phyloP scores from a whole-genome alignment of 2,113 vertebrate genomes.

The Callocephalon fimbriatum region DNA sequence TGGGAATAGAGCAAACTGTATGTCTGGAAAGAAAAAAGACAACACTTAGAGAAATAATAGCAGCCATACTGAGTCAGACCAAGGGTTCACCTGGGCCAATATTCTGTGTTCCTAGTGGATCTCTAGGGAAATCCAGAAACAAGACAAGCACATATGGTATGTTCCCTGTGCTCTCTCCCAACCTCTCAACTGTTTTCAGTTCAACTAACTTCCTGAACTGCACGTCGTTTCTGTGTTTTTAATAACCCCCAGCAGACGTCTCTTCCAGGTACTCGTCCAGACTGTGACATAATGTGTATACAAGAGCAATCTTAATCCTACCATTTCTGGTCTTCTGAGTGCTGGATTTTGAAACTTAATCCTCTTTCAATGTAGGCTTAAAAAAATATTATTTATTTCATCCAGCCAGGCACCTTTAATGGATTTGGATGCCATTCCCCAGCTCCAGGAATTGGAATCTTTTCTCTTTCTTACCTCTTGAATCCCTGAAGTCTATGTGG shows the following conservation, averaged over 20 bases:
- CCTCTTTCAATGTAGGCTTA: not conserved
- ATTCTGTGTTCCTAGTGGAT: not conserved
- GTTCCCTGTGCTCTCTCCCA: not conserved
- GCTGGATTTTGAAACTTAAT: not conserved
- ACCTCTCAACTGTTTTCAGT: not conserved
- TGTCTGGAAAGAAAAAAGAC: not conserved
- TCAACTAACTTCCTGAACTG: not conserved
- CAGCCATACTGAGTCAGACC: not conserved
- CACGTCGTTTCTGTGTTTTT: not conserved
- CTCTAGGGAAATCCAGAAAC: not conserved
- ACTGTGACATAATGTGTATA: not conserved
- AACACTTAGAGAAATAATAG: not conserved
- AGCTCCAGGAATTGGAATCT: not conserved
- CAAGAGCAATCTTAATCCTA: not conserved
- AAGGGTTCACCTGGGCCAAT: not conserved
- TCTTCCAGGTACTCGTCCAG: not conserved
- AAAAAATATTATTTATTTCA: not conserved
- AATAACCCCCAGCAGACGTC: not conserved
- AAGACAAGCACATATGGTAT: not conserved
- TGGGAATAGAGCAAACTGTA: not conserved
- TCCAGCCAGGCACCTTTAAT: not conserved
- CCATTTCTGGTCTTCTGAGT: not conserved
- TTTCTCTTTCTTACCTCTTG: constrained; percentile 82
- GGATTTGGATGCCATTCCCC: not conserved
- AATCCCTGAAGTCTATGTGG: constrained; percentile 92